A percentile compares a stretch with the other conserved stretches of the same genome.
Conservation (phyloP, 2,113 vertebrate genomes). For the Etheostoma cragini region DNA sequence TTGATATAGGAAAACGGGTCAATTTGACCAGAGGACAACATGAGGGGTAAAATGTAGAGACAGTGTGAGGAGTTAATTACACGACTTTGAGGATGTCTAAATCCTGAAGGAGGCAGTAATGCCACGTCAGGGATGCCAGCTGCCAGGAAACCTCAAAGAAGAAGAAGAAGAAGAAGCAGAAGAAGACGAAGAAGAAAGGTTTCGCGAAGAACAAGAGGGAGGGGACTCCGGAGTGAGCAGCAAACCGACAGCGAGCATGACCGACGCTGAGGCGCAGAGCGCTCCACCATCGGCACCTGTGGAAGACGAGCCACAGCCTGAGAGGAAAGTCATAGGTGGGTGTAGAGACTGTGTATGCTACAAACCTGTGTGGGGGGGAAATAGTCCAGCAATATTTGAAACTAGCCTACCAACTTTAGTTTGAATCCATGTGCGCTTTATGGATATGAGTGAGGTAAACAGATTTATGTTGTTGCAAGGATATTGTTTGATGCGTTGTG, state of each 20-base stretch:
- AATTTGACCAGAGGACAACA: too few relatives aligned
- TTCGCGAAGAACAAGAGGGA: conserved; percentile 65
- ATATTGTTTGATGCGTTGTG: not conserved
- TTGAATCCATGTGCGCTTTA: not conserved
- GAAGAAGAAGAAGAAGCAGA: conserved; percentile 36
- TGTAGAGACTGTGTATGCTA: not conserved
- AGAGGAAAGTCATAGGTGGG: conserved; percentile 85
- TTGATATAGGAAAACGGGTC: too few relatives aligned
- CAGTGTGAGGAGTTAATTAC: not conserved
- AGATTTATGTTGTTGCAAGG: not conserved
- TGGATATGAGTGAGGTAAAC: not conserved
- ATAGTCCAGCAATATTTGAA: not conserved
- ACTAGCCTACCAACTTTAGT: rapidly evolving
- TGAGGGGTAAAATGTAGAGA: too few relatives aligned
- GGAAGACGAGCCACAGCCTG: conserved; percentile 75
- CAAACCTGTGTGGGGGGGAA: not conserved
- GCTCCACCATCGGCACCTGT: conserved; percentile 67
- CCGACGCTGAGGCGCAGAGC: conserved; percentile 81
- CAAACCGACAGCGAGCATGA: conserved; percentile 77
- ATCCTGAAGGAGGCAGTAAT: conserved; percentile 24
- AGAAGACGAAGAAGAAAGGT: conserved; percentile 49
- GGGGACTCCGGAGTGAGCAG: conserved; percentile 42
- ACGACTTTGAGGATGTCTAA: not conserved
- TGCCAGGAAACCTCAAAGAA: not conserved
- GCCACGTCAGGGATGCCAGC: not conserved